phyloP scores from a whole-genome alignment of 2,797 vertebrate species.

The Pipistrellus kuhlii region DNA sequence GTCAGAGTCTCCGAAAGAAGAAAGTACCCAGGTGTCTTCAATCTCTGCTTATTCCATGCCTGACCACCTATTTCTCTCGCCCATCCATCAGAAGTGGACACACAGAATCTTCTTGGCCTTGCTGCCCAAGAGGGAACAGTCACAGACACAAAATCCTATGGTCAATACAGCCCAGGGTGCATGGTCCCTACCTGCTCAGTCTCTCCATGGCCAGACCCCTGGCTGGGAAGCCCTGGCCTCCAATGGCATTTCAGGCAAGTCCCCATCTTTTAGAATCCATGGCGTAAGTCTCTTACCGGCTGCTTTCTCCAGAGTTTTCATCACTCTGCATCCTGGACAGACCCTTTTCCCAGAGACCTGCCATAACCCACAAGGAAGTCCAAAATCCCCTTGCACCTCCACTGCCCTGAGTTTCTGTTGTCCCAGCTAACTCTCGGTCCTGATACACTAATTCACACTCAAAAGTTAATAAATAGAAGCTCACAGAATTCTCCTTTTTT shows the following conservation, averaged over 20 bases:
- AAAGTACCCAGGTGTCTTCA: neutral
- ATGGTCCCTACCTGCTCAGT: neutral
- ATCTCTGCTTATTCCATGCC: neutral
- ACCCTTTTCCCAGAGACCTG: neutral
- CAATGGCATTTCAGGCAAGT: neutral
- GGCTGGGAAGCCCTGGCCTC: neutral
- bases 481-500: neutral
- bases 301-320: neutral
- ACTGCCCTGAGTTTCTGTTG: neutral
- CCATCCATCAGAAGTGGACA: neutral
- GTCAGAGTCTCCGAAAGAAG: neutral
- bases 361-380: neutral
- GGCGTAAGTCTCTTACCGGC: neutral
- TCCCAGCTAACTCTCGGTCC: neutral
- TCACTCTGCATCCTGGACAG: neutral
- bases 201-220: neutral
- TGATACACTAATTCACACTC: neutral
- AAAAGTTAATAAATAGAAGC: conserved; percentile 7
- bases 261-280: neutral
- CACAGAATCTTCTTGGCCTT: neutral
- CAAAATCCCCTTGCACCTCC: neutral
- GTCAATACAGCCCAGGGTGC: neutral
- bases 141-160: neutral
- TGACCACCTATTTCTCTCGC: neutral
- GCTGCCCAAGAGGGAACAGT: neutral